A percentile compares a stretch with the other conserved stretches of the same genome.
phyloP scores from a whole-genome alignment of 2,113 vertebrate genomes.

The Calidris pugnax region DNA sequence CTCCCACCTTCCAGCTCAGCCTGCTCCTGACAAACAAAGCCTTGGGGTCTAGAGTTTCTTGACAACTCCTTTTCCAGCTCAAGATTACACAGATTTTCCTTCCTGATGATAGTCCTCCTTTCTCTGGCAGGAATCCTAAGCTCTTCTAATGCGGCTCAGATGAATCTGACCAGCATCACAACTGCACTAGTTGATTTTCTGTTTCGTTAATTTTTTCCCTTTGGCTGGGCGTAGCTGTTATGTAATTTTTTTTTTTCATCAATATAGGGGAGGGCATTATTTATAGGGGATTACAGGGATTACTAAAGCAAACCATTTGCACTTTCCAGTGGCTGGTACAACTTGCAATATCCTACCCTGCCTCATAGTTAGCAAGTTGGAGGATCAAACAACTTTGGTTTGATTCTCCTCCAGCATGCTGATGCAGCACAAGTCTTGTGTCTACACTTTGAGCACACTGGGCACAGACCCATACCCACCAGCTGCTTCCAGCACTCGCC shows the following conservation, averaged over 20 bases:
- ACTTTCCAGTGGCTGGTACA: neutral
- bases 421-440: neutral
- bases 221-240: neutral
- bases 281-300: slow-evolving; percentile 3
- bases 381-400: slow-evolving; percentile 19
- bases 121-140: slow-evolving; percentile 6
- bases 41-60: neutral
- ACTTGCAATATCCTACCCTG: neutral
- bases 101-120: neutral
- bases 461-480: neutral
- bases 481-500: neutral
- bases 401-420: slow-evolving; percentile 24
- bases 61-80: neutral
- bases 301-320: neutral
- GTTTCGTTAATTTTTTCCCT: neutral
- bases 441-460: neutral
- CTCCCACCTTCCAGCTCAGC: neutral
- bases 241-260: neutral
- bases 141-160: neutral
- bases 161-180: neutral
- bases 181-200: neutral
- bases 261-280: neutral
- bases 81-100: neutral
- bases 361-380: neutral
- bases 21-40: neutral